Conservation (phyloP, 2,888 invertebrate genomes). For the Dynastes grantii region DNA sequence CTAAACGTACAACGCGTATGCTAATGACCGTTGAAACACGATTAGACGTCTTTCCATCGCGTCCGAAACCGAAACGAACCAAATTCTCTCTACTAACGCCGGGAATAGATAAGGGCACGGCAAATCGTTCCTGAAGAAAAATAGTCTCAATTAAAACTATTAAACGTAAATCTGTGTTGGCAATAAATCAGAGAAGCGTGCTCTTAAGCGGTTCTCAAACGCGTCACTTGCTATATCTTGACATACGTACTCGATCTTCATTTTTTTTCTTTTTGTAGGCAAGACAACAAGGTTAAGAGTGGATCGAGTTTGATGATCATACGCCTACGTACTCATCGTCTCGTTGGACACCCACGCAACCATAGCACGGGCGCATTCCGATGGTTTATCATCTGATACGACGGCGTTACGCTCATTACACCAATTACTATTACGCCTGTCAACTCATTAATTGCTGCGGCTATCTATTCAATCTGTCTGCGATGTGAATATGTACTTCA, state of each 20-base stretch:
- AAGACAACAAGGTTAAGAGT: background rate
- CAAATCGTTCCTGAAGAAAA: conserved; percentile 1
- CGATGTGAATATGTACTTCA: background rate
- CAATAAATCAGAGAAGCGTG: conserved; percentile 31
- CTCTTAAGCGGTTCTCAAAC: conserved; percentile 14
- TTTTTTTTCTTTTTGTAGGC: background rate
- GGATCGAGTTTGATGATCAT: background rate
- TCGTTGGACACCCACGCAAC: conserved; percentile 49
- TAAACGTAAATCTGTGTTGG: conserved; percentile 17
- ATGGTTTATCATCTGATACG: conserved; percentile 43
- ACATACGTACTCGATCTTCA: conserved; percentile 32
- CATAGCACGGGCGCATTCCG: conserved; percentile 35
- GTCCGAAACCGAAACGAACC: too few species aligned
- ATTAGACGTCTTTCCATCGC: too few species aligned
- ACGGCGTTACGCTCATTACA: conserved; percentile 52
- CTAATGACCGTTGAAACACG: background rate
- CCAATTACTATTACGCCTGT: conserved; percentile 54
- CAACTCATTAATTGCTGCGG: conserved; percentile 50
- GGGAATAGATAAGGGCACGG: background rate
- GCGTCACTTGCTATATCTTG: conserved; percentile 38
- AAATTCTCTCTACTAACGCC: background rate
- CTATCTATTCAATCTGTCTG: background rate
- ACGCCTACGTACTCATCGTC: conserved; percentile 19
- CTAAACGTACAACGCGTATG: background rate
- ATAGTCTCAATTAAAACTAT: conserved; percentile 36